Evolutionary conservation across 2,113 vertebrate species (phyloP).

Genomic region (Thamnaconus septentrionalis): DNA sequence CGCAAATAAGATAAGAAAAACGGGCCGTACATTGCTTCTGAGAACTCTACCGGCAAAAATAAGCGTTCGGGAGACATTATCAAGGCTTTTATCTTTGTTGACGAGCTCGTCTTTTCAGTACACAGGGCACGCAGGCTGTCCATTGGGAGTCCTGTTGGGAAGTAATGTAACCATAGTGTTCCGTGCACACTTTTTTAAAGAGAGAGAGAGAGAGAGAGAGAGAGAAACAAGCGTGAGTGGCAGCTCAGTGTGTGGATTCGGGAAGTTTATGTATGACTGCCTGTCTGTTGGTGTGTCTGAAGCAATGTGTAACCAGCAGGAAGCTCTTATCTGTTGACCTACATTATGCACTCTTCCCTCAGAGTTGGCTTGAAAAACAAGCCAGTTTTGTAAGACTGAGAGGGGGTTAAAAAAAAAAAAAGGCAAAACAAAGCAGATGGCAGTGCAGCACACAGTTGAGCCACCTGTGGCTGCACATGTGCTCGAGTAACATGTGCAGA

Average conservation of each 20-base stretch:
- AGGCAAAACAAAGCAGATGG: constrained; percentile 13
- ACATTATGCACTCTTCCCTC: constrained; percentile 65
- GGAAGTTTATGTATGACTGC: constrained; percentile 43
- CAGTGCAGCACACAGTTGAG: constrained; percentile 9
- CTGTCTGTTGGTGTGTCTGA: constrained; percentile 39
- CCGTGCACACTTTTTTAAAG: no score
- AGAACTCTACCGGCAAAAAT: no score
- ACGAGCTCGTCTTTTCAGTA: neutral
- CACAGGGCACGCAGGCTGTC: neutral
- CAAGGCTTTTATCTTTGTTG: neutral
- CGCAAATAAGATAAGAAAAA: no score
- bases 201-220: no score
- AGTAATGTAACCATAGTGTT: no score
- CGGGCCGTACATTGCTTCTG: no score
- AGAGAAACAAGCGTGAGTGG: neutral
- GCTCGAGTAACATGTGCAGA: neutral
- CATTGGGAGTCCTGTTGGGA: no score
- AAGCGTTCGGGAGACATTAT: no score
- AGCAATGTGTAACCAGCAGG: constrained; percentile 70
- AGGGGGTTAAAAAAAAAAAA: constrained; percentile 1
- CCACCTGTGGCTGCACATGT: constrained; percentile 58
- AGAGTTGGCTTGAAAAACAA: constrained; percentile 48
- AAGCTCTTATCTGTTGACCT: constrained; percentile 73
- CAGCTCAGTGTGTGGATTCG: constrained; percentile 25
- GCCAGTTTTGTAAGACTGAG: constrained; percentile 45